Evolutionary conservation across 2,888 invertebrate genomes (phyloP), one percentile per base, ranked within the genome.

Genomic region (Margaritifera margaritifera): DNA sequence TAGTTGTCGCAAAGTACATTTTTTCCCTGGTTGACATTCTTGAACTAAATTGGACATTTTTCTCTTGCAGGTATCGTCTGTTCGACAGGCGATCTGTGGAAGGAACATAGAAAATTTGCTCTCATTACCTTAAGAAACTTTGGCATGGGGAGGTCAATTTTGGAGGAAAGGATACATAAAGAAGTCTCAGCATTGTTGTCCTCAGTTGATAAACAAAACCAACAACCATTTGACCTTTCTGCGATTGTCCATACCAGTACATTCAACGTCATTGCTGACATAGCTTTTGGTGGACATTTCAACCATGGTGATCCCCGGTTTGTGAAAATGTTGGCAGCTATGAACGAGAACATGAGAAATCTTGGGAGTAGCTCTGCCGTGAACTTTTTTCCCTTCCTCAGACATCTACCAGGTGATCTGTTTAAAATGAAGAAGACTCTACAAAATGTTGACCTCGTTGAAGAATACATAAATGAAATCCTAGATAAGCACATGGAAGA

Each of bases 211-310:
- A 15, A 42, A 42, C 42, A 42, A 42, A 27, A 51, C 57, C 53
- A 53, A 24, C 27, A 65, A 42, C 52, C 68, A 0, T 58, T 72
- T 27, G 66, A 72, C 20, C 42, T 59, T 4, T 24, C 58, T 25
- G 42, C 24, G 11, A 53, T 66, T 31, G 42, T 72, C 1, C 50
- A 62, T 50, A 55, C 52, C 20, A 58, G 64, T 19, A 59, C 69
- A 1, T 59, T 60, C 25, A 72, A 72, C 53, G 62, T 72, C 5
- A 62, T 69, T 24, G 69, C 65, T 42, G 52, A 55, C 54, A 31
- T 72, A 19, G 54, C 56, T 15, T 65, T 69, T 59, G 66, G 69
- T 2, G 19, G 58, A 20, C 55, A 66, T 4, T 72, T 65, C 25
- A 60, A 66, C 11, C 52, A 65, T 57, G 61, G 65, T 42, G 69